A percentile compares a stretch with the other conserved stretches of the same genome.
These are phyloP conservation scores for Latheticus oryzae DNA, from an alignment of 2,888 invertebrate genomes.

Conservation along the genomic window DNA sequence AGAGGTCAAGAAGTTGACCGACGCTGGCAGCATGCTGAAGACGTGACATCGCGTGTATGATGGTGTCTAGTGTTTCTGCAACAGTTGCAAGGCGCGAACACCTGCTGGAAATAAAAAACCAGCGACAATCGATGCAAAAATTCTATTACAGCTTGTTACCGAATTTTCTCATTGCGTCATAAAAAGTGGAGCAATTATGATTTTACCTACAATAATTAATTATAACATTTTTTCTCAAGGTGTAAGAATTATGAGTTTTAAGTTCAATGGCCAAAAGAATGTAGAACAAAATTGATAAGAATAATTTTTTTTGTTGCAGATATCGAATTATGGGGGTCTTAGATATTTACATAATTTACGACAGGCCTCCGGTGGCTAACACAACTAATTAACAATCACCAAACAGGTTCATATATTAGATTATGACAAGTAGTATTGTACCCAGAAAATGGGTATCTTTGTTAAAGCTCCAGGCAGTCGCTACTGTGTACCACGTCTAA, in stretches of 20 bases:
- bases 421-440: conserved; percentile 42
- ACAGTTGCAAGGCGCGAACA: conserved; percentile 17
- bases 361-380: conserved; percentile 28
- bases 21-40: conserved; percentile 6
- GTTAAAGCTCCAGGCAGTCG: conserved; percentile 28
- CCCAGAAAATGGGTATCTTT: conserved; percentile 28
- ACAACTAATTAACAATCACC: conserved; percentile 32
- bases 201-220: no score
- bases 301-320: no score
- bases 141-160: no score
- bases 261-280: no score
- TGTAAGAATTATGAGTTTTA: no score
- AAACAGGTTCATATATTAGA: conserved; percentile 37
- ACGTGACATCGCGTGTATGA: conserved; percentile 3
- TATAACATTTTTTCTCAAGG: no score
- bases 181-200: no score
- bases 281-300: no score
- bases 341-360: conserved; percentile 34
- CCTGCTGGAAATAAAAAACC: conserved; percentile 17
- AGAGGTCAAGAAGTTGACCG: conserved; percentile 19
- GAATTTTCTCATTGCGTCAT: no score
- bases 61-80: conserved; percentile 26
- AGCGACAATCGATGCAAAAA: no score
- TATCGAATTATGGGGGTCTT: conserved; percentile 11
- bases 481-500: conserved; percentile 31